Conservation (phyloP, 2,113 vertebrate species). For the Reinhardtius hippoglossoides region DNA sequence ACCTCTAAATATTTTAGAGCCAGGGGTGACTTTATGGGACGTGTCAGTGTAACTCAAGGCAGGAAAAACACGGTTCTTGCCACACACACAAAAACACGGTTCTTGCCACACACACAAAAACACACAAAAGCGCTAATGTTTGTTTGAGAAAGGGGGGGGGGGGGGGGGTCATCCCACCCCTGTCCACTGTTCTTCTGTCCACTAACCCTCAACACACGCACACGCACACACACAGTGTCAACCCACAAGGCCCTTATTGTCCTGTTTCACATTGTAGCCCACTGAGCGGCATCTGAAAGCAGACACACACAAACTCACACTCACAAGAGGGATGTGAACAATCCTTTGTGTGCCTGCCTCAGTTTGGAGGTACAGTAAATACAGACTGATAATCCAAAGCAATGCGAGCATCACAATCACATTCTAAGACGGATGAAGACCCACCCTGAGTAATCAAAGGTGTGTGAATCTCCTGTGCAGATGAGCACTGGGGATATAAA, state of each 20-base stretch:
- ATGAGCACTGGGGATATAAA: neutral
- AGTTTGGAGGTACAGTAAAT: slow-evolving; percentile 33
- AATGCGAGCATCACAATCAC: neutral
- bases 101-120: slow-evolving; percentile 22
- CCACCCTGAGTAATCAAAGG: slow-evolving; percentile 65
- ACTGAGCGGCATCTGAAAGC: slow-evolving; percentile 46
- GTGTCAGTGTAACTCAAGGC: neutral
- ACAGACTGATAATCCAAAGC: slow-evolving; percentile 14
- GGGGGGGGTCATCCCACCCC: slow-evolving; percentile 55
- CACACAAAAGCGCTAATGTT: slow-evolving; percentile 34
- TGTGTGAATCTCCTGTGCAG: neutral
- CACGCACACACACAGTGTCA: slow-evolving; percentile 67
- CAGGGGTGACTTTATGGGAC: slow-evolving; percentile 50
- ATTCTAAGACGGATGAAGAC: slow-evolving; percentile 23
- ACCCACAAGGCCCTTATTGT: slow-evolving; percentile 75
- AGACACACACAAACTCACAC: slow-evolving; percentile 9
- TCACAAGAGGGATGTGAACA: slow-evolving; percentile 24
- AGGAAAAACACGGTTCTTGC: slow-evolving; percentile 13
- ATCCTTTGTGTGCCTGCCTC: neutral
- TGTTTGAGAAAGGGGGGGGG: slow-evolving; percentile 63
- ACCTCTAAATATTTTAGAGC: neutral
- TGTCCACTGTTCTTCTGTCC: slow-evolving; percentile 39
- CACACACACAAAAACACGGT: slow-evolving; percentile 27
- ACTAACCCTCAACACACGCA: neutral
- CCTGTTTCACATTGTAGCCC: slow-evolving; percentile 60